These are phyloP conservation scores for Microplitis deprimator DNA, from an alignment of 2,888 invertebrate species.

Conservation along the genomic window DNA sequence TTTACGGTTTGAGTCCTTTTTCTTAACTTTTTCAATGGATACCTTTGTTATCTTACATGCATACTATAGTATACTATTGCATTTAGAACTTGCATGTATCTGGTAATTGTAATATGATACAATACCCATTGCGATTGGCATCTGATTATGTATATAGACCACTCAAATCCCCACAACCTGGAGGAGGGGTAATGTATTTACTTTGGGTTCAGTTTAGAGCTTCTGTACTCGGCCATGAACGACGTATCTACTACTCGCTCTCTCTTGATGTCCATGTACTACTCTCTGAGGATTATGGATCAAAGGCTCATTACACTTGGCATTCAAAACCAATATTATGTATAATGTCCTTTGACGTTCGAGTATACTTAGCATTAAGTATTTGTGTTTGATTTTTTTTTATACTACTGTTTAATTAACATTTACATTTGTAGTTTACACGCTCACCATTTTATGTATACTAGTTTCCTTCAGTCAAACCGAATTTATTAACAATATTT, in stretches of 20 bases:
- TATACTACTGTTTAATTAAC: background rate
- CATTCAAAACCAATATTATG: background rate
- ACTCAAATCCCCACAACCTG: slow-evolving; percentile 47
- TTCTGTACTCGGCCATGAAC: slow-evolving; percentile 26
- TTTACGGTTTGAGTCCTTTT: no score
- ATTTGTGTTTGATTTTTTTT: background rate
- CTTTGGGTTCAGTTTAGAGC: slow-evolving; percentile 55
- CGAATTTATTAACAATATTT: no score
- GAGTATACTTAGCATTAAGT: slow-evolving; percentile 3
- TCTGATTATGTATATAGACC: slow-evolving; percentile 67
- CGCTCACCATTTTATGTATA: background rate
- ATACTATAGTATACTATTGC: background rate
- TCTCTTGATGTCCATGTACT: slow-evolving; percentile 29
- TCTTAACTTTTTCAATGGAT: background rate
- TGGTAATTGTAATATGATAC: slow-evolving; percentile 23
- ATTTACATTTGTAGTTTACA: background rate
- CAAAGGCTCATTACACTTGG: slow-evolving; percentile 38
- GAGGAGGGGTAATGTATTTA: slow-evolving; percentile 61
- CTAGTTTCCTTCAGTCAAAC: background rate
- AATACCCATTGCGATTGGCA: slow-evolving; percentile 52
- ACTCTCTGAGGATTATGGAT: slow-evolving; percentile 27
- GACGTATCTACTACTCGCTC: slow-evolving; percentile 25
- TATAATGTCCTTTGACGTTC: slow-evolving; percentile 1
- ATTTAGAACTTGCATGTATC: background rate
- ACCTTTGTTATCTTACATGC: background rate